phyloP scores from a whole-genome alignment of 1,140 invertebrate genomes.

The Matsumurasca onukii region DNA sequence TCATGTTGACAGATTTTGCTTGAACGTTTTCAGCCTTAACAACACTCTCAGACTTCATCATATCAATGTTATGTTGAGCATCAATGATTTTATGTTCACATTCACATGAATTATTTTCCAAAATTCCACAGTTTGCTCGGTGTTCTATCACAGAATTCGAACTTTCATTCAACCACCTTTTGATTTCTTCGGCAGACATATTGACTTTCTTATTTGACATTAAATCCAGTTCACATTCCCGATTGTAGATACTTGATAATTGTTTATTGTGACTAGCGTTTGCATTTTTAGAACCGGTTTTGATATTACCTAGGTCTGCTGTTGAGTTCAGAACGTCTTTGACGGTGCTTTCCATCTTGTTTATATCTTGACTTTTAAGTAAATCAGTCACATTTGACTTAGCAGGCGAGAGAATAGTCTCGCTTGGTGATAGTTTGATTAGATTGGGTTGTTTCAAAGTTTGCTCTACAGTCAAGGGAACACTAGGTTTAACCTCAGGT shows the following conservation, averaged over 20 bases:
- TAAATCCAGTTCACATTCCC: constrained; percentile 28
- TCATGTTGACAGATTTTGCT: too few relatives aligned
- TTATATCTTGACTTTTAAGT: too few relatives aligned
- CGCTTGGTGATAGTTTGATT: constrained; percentile 13
- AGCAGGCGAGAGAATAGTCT: too few relatives aligned
- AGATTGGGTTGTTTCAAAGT: constrained; percentile 35
- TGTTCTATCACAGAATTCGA: constrained; percentile 38
- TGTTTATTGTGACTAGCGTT: too few relatives aligned
- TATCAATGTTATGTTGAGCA: constrained; percentile 8
- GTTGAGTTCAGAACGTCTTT: too few relatives aligned
- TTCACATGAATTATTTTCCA: constrained; percentile 39
- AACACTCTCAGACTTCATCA: not conserved
- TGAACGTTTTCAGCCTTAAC: not conserved
- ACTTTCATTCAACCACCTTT: constrained; percentile 68
- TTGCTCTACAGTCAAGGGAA: constrained; percentile 40
- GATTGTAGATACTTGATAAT: too few relatives aligned
- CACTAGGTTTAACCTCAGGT: constrained; percentile 38
- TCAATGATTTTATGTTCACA: constrained; percentile 39
- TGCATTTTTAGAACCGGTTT: too few relatives aligned
- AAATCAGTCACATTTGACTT: too few relatives aligned
- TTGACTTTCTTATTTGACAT: constrained; percentile 62
- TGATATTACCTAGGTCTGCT: too few relatives aligned
- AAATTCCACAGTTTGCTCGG: constrained; percentile 38
- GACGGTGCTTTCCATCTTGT: too few relatives aligned
- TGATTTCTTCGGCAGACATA: constrained; percentile 70